Evolutionary conservation across 2,797 vertebrate genomes (phyloP).

Genomic region (Valencia hispanica): DNA sequence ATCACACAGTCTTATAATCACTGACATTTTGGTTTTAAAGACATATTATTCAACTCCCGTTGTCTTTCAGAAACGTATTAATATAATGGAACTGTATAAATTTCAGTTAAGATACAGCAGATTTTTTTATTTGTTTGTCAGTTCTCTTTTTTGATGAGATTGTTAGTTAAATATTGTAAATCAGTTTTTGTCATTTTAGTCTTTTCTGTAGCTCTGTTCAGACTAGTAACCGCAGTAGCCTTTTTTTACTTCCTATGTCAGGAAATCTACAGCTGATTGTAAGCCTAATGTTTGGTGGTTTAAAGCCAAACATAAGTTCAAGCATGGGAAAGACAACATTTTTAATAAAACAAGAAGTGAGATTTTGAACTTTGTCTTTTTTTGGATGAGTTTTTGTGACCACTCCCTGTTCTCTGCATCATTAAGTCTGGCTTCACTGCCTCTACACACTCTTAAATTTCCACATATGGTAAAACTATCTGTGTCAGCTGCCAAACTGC

Average conservation of each 20-base stretch:
- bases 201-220: background rate
- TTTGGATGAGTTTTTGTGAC: background rate
- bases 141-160: background rate
- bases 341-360: too few relatives aligned
- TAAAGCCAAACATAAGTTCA: background rate
- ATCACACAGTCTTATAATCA: background rate
- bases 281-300: background rate
- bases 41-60: background rate
- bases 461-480: background rate
- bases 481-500: background rate
- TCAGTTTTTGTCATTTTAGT: too few relatives aligned
- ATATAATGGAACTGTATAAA: background rate
- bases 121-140: background rate
- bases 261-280: background rate
- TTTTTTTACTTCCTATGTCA: background rate
- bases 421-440: background rate
- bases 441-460: background rate
- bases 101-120: background rate
- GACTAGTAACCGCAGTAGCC: background rate
- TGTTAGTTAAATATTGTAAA: background rate
- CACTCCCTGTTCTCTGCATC: slow-evolving; percentile 9
- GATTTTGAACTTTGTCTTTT: too few relatives aligned
- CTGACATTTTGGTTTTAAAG: background rate
- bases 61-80: background rate
- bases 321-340: background rate